Percentiles rank a stretch among this genome's conserved stretches.
phyloP scores from a whole-genome alignment of 1,140 invertebrate genomes.

The Drosophila serrata region DNA sequence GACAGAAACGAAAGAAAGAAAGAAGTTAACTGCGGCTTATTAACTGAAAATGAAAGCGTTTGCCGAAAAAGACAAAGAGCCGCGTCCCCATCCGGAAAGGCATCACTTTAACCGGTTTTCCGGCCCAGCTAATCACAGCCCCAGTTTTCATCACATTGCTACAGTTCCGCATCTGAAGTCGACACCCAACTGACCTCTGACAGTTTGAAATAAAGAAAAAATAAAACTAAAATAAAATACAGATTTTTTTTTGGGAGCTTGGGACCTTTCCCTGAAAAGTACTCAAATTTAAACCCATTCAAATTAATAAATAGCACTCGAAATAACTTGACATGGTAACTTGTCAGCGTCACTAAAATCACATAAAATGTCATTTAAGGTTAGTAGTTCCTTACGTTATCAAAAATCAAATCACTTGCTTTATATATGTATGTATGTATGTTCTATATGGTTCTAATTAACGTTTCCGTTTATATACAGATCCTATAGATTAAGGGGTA shows the following conservation, averaged over 20 bases:
- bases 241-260: neutral
- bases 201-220: neutral
- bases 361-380: slow-evolving; percentile 22
- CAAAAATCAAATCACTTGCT: slow-evolving; percentile 16
- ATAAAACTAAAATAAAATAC: neutral
- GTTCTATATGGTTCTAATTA: slow-evolving; percentile 7
- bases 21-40: slow-evolving; percentile 82
- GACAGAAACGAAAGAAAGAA: slow-evolving; percentile 47
- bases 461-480: slow-evolving; percentile 7
- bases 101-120: slow-evolving; percentile 65
- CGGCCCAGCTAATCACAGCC: slow-evolving; percentile 38
- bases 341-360: neutral
- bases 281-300: neutral
- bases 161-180: slow-evolving; percentile 27
- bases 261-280: neutral
- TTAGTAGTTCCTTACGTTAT: slow-evolving; percentile 14
- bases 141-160: slow-evolving; percentile 43
- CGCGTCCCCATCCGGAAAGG: slow-evolving; percentile 16
- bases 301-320: neutral
- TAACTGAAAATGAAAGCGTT: slow-evolving; percentile 84
- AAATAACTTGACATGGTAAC: too few species aligned
- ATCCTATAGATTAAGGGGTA: slow-evolving; percentile 13
- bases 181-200: slow-evolving; percentile 43
- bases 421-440: too few species aligned
- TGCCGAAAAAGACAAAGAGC: slow-evolving; percentile 59